phyloP scores from a whole-genome alignment of 1,140 invertebrate species.

The Temnothorax nylanderi region DNA sequence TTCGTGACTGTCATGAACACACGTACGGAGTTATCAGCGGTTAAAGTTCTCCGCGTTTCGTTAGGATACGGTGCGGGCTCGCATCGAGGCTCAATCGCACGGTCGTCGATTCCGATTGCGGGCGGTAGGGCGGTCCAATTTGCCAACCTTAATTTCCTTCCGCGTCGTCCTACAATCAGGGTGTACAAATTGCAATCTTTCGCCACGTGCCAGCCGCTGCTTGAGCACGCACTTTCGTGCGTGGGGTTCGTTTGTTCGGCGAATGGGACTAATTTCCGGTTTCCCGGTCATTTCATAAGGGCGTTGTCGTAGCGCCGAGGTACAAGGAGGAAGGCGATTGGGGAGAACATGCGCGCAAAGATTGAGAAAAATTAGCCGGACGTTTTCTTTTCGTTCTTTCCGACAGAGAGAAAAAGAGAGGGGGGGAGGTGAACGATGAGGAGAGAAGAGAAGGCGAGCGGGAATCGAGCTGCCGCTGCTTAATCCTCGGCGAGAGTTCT shows the following conservation, averaged over 20 bases:
- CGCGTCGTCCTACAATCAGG: neutral
- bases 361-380: constrained; percentile 50
- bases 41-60: constrained; percentile 13
- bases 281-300: constrained; percentile 4
- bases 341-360: constrained; percentile 31
- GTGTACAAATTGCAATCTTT: constrained; percentile 11
- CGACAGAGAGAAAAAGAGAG: neutral
- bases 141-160: constrained; percentile 11
- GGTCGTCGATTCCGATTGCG: neutral
- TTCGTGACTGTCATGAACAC: constrained; percentile 31
- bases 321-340: neutral
- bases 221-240: constrained; percentile 35
- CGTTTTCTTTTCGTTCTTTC: constrained; percentile 8
- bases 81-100: neutral
- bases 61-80: neutral
- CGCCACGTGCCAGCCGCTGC: constrained; percentile 3
- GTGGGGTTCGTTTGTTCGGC: constrained; percentile 1
- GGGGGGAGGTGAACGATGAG: neutral
- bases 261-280: constrained; percentile 18
- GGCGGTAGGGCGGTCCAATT: neutral
- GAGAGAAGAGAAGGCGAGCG: neutral
- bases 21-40: constrained; percentile 34
- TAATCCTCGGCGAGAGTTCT: constrained; percentile 51
- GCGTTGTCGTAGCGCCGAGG: constrained; percentile 1
- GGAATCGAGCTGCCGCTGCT: constrained; percentile 5